Base-by-base conservation (phyloP, 1,140 invertebrate genomes). In the Scaptomyza pallida region DNA sequence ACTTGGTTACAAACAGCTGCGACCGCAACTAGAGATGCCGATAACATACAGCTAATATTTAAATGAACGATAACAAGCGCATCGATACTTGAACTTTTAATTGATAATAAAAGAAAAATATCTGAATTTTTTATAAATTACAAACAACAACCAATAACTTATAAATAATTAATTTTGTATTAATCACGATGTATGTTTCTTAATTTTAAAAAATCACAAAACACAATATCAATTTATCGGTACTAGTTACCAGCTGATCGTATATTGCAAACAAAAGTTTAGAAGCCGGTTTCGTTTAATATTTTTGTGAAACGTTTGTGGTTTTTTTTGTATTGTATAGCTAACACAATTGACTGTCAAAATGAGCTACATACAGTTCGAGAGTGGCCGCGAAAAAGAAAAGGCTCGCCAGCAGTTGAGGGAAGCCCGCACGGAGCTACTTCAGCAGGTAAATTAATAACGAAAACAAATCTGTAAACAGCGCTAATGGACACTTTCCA, bases 351-450 rank as follows among this genome's bases (percentile, higher is more conserved):
- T n/a, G n/a, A n/a, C 6, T 30, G 9, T 30, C 54, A 64, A 71
- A 15, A 92, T 92, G 91, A 91, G 89, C 45, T 91, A 67, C 35
- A 91, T 92, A 69, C 78, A 92, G 69, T 92, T 92, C 60, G 92
- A 92, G 67, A 92, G 91, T 62, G 80, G 75, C 5, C 69, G 86
- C 10, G 91, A 90, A 4, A 92, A 92, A 63, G 92, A 92, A 6
- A 90, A 89, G 45, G 78, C 81, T 4, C 79, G 92, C 4, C 59
- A 92, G 48, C 80, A 90, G 6, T 73, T 92, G 5, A 70, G 86
- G 5, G 74, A 92, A 63, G 88, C 88, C 1, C 79, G 92, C 23
- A 74, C 90, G 3, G 67, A 76, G 54, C 59, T 92, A 26, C 65
- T 92, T 1, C 65, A 86, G 21, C 57, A 72, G 54, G 62, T 82